A percentile compares a stretch with the other conserved stretches of the same genome.
Conservation (phyloP, 2,888 invertebrate species). For the Plebejus argus region DNA sequence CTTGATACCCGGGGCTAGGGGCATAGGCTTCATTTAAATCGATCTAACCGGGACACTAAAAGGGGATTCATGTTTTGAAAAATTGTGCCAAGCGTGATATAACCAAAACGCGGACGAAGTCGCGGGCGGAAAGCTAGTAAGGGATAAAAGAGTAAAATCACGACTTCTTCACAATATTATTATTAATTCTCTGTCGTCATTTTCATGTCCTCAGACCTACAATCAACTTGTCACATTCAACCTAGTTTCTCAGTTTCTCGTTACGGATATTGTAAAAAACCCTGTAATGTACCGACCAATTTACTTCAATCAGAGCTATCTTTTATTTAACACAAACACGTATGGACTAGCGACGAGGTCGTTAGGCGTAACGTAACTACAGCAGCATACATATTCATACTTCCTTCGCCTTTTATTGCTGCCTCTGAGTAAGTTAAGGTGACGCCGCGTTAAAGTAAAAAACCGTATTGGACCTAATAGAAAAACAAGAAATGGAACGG, state of each 20-base stretch:
- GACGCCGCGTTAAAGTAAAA: too few species aligned
- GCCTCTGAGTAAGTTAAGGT: background rate
- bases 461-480: too few species aligned
- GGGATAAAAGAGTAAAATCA: background rate
- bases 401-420: conserved; percentile 24
- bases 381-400: conserved; percentile 20
- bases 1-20: too few species aligned
- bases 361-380: background rate
- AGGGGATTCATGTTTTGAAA: too few species aligned
- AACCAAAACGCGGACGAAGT: too few species aligned
- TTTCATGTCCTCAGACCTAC: background rate
- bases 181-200: background rate
- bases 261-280: conserved; percentile 19
- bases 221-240: conserved; percentile 17
- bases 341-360: conserved; percentile 13
- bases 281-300: background rate
- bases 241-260: conserved; percentile 14
- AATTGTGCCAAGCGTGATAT: too few species aligned
- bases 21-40: too few species aligned
- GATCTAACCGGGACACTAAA: too few species aligned
- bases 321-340: background rate
- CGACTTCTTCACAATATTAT: background rate
- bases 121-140: too few species aligned
- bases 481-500: too few species aligned
- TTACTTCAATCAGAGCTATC: conserved; percentile 14